These are phyloP conservation scores for Vollenhovia emeryi DNA, from an alignment of 1,140 invertebrate species.

Conservation along the genomic window DNA sequence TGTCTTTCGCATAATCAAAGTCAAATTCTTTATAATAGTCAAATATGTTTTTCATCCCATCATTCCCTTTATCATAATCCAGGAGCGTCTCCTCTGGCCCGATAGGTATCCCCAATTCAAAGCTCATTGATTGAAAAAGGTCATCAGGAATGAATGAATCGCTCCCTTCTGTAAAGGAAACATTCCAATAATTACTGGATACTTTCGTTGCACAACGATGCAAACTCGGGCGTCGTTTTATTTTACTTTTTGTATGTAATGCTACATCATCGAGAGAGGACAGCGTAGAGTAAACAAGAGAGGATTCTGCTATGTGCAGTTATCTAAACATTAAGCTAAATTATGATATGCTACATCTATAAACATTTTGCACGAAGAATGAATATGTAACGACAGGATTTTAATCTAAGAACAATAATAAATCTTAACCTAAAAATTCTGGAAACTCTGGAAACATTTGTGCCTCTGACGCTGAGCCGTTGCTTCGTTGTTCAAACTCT, in stretches of 20 bases:
- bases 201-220: background rate
- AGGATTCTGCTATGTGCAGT: background rate
- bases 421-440: conserved; percentile 68
- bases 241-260: background rate
- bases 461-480: conserved; percentile 58
- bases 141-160: conserved; percentile 68
- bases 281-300: background rate
- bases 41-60: conserved; percentile 67
- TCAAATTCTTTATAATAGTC: conserved; percentile 62
- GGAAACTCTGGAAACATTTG: conserved; percentile 78
- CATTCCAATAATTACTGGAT: background rate
- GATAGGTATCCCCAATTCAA: conserved; percentile 78
- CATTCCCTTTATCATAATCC: conserved; percentile 48
- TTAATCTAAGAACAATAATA: conserved; percentile 3
- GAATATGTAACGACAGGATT: background rate
- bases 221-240: background rate
- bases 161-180: conserved; percentile 70
- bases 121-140: conserved; percentile 78
- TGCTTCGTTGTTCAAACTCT: conserved; percentile 55
- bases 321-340: background rate
- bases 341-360: background rate
- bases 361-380: background rate
- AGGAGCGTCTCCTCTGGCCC: conserved; percentile 62
- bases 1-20: conserved; percentile 47
- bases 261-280: background rate